Evolutionary conservation across 1,140 invertebrate genomes (phyloP).

Genomic region (Probaryconus sp.): DNA sequence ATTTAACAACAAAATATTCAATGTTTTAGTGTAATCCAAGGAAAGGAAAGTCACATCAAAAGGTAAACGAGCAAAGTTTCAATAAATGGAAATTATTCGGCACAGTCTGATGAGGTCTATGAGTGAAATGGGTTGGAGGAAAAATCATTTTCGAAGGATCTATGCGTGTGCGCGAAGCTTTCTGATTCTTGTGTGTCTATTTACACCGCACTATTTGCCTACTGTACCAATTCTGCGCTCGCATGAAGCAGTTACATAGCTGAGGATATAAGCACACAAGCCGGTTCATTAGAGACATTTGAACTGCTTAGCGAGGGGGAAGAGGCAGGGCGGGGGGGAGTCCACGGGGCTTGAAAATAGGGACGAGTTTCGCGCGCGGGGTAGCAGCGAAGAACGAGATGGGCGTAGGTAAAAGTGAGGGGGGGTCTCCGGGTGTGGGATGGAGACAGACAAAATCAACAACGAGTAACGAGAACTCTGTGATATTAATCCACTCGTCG

Average conservation of each 20-base stretch:
- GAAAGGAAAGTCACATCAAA: no score
- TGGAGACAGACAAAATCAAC: conserved; percentile 78
- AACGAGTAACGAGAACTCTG: conserved; percentile 78
- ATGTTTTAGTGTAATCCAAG: no score
- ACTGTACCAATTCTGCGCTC: conserved; percentile 61
- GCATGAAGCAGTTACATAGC: conserved; percentile 68
- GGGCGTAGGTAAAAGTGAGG: conserved; percentile 54
- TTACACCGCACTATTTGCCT: conserved; percentile 72
- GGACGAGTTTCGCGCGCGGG: conserved; percentile 43
- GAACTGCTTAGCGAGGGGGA: conserved; percentile 65
- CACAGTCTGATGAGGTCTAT: no score
- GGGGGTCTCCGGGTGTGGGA: conserved; percentile 62
- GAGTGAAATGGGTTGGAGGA: background rate
- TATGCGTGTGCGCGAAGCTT: conserved; percentile 25
- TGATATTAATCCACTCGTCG: conserved; percentile 79
- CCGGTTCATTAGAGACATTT: conserved; percentile 78
- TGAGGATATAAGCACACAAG: conserved; percentile 75
- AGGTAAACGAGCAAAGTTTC: no score
- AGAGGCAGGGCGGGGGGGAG: conserved; percentile 43
- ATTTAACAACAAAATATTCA: no score
- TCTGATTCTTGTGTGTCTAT: conserved; percentile 66
- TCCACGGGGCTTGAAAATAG: conserved; percentile 46
- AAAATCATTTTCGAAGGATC: conserved; percentile 46
- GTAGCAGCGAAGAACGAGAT: conserved; percentile 56
- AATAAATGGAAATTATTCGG: conserved; percentile 39